A percentile compares a stretch with the other conserved stretches of the same genome.
Conservation (phyloP, 2,888 invertebrate species). For the Gasteruption jaculator region DNA sequence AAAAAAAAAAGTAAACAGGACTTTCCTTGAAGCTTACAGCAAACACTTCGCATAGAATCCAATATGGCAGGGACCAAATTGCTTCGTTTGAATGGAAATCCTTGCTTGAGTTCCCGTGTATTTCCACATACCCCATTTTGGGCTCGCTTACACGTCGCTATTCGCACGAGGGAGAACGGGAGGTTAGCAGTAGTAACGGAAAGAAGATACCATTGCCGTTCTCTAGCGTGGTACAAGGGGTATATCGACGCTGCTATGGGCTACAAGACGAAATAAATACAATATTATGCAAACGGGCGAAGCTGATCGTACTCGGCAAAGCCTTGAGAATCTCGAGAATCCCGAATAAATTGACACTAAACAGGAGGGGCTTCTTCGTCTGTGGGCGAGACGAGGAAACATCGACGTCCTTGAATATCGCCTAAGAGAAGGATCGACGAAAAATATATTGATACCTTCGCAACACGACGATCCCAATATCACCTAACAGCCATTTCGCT, state of each 20-base stretch:
- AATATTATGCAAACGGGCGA: conserved; percentile 52
- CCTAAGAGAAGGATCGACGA: conserved; percentile 15
- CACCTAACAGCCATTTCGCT: conserved; percentile 48
- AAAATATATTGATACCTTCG: conserved; percentile 36
- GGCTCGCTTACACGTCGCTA: conserved; percentile 32
- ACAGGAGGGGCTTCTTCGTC: conserved; percentile 33
- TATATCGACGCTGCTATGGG: too few species aligned
- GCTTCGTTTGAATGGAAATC: conserved; percentile 36
- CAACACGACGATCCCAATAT: conserved; percentile 45
- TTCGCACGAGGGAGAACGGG: conserved; percentile 26
- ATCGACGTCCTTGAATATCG: conserved; percentile 15
- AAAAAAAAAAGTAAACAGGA: too few species aligned
- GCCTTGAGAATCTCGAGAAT: conserved; percentile 51
- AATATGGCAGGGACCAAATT: conserved; percentile 35
- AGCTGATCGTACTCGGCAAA: conserved; percentile 47
- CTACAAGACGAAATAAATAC: conserved; percentile 52
- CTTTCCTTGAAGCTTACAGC: too few species aligned
- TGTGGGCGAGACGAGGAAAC: conserved; percentile 19
- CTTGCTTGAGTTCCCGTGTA: conserved; percentile 38
- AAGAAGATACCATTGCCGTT: too few species aligned
- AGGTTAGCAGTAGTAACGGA: too few species aligned
- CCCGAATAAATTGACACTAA: conserved; percentile 54
- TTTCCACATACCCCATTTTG: conserved; percentile 40
- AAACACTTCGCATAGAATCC: conserved; percentile 1
- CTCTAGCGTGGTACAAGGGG: too few species aligned